A percentile compares a stretch with the other conserved stretches of the same genome.
Conservation (phyloP, 2,797 vertebrate genomes). For the Chanos chanos region DNA sequence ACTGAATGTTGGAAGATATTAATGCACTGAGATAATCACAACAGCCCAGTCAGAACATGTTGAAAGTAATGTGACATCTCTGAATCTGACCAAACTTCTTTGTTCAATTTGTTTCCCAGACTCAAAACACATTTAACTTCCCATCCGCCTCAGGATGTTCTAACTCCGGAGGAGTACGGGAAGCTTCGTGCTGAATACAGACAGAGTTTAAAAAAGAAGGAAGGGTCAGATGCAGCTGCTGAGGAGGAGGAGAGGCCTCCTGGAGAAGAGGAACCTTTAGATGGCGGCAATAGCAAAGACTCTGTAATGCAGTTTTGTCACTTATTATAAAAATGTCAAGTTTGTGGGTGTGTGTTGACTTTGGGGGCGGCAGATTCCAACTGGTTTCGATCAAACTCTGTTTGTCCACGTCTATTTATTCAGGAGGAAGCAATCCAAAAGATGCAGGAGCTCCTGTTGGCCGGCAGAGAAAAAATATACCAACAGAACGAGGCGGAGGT, state of each 20-base stretch:
- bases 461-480: slow-evolving; percentile 70
- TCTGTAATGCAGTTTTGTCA: slow-evolving; percentile 43
- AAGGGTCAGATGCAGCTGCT: slow-evolving; percentile 55
- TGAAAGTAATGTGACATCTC: slow-evolving; percentile 11
- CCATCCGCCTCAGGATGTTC: slow-evolving; percentile 65
- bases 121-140: slow-evolving; percentile 73
- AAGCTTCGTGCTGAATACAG: slow-evolving; percentile 66
- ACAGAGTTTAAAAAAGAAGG: slow-evolving; percentile 67
- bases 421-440: slow-evolving; percentile 75
- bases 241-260: slow-evolving; percentile 71
- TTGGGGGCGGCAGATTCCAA: neutral
- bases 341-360: neutral
- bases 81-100: slow-evolving; percentile 8
- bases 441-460: slow-evolving; percentile 70
- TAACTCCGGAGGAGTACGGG: slow-evolving; percentile 72
- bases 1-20: no score
- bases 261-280: slow-evolving; percentile 73
- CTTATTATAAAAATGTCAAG: no score
- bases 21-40: no score
- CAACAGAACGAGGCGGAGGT: slow-evolving; percentile 77
- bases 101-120: slow-evolving; percentile 56
- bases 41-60: no score
- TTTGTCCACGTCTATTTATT: slow-evolving; percentile 1
- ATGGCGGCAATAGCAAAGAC: slow-evolving; percentile 51
- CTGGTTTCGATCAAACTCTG: no score